Evolutionary conservation across 2,113 vertebrate species (phyloP), one percentile per base, ranked within the genome.

Genomic region (Vulpes ferrilata): DNA sequence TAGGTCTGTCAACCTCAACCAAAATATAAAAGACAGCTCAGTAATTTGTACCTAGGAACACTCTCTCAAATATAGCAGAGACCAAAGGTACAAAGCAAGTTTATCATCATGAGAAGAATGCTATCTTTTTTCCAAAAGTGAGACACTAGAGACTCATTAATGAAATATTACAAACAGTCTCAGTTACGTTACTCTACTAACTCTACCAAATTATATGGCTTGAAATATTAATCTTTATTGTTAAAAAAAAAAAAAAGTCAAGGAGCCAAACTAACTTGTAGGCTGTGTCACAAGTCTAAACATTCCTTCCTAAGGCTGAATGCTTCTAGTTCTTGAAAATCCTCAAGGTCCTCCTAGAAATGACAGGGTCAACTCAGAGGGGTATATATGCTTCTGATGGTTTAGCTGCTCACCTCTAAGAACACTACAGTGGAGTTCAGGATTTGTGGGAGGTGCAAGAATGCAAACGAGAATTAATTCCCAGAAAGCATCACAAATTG

Each of bases 221-320:
- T 94, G 62, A 79, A 94, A 71, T 65, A 94, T 59, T 69, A 82
- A 82, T 73, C 48, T 86, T 86, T 86, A 62, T 23, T 74, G 0
- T 62, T 59, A n/a, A 3, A 79, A 71, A 60, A 38, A 73, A 43
- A 43, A 57, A 35, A 78, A 2, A 5, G n/a, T 90, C 23, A 86
- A 82, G 20, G n/a, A 90, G n/a, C 62, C 76, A 57, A 64, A 78
- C 11, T 74, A 73, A 84, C 32, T 51, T 60, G 69, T 7, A 69
- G 5, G 59, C 43, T 27, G 20, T 35, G 22, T n/a, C 51, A 17
- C 51, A 81, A 73, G 22, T 43, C 53, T 57, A 73, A 67, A 80
- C 57, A 59, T 43, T 73, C 38, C 4, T 93, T 64, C 73, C 84
- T 55, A 19, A 93, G 53, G 8, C 65, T 84, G 22, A 81, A 73